A percentile compares a stretch with the other conserved stretches of the same genome.
Conservation (phyloP, 2,797 vertebrate genomes). For the Pseudomugil gertrudae region DNA sequence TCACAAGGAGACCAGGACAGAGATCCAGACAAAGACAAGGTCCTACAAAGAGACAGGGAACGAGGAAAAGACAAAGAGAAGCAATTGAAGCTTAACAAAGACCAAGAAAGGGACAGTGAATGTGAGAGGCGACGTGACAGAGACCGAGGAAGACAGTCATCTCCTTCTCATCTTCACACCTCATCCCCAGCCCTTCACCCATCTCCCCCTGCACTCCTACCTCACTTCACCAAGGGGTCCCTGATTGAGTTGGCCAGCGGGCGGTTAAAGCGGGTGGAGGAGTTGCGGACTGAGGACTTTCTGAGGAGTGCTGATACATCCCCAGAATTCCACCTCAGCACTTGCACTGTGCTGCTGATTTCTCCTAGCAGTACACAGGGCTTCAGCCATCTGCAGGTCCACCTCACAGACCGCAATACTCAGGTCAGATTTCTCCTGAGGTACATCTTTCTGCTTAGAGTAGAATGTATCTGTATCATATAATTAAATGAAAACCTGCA, state of each 20-base stretch:
- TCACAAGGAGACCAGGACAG: constrained; percentile 62
- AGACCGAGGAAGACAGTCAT: constrained; percentile 59
- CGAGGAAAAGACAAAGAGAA: constrained; percentile 66
- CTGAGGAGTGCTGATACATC: constrained; percentile 82
- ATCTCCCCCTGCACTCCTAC: constrained; percentile 82
- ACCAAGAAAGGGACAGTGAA: constrained; percentile 67
- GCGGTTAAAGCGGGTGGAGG: constrained; percentile 82
- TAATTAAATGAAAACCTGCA: background rate
- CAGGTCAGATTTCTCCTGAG: constrained; percentile 74
- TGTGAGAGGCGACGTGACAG: constrained; percentile 61
- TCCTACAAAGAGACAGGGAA: constrained; percentile 60
- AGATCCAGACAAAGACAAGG: constrained; percentile 63
- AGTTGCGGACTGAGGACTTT: constrained; percentile 84
- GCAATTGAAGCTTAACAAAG: constrained; percentile 63
- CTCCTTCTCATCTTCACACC: constrained; percentile 57
- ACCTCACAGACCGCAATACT: constrained; percentile 85
- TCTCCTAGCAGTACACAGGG: constrained; percentile 76
- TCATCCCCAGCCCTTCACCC: constrained; percentile 52
- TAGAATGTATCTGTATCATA: background rate
- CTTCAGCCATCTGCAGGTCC: constrained; percentile 85
- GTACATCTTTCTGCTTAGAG: background rate
- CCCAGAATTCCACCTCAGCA: constrained; percentile 85
- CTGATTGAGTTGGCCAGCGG: constrained; percentile 84
- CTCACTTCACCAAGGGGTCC: constrained; percentile 88
- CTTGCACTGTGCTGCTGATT: constrained; percentile 82